phyloP scores from a whole-genome alignment of 1,140 invertebrate genomes.

The Bombus polaris region DNA sequence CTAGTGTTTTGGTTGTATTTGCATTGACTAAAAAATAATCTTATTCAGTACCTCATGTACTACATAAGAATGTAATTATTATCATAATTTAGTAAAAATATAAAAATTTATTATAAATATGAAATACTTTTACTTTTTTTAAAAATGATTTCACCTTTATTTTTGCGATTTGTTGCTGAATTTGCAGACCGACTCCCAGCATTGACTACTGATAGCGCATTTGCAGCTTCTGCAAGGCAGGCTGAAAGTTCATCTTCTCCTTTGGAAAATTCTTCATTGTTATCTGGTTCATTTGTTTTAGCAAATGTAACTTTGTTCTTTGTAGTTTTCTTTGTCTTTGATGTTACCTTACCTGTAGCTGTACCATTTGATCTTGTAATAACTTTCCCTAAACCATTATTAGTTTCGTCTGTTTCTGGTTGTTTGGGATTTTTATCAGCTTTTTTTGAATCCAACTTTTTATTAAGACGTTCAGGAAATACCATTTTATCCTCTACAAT shows the following conservation, averaged over 20 bases:
- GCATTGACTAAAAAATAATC: slow-evolving; percentile 67
- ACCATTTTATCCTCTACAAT: slow-evolving; percentile 36
- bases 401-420: slow-evolving; percentile 51
- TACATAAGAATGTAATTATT: neutral
- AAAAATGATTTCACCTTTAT: slow-evolving; percentile 68
- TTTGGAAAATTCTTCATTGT: slow-evolving; percentile 65
- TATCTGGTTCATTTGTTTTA: slow-evolving; percentile 58
- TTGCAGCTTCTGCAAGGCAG: slow-evolving; percentile 79
- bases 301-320: slow-evolving; percentile 66
- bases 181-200: slow-evolving; percentile 60
- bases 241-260: slow-evolving; percentile 76
- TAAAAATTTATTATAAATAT: neutral
- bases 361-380: slow-evolving; percentile 70
- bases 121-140: slow-evolving; percentile 28
- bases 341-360: slow-evolving; percentile 51
- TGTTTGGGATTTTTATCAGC: slow-evolving; percentile 63
- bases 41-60: slow-evolving; percentile 2
- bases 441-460: slow-evolving; percentile 59
- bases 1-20: slow-evolving; percentile 67
- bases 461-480: slow-evolving; percentile 45
- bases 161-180: slow-evolving; percentile 72
- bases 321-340: slow-evolving; percentile 72
- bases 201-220: slow-evolving; percentile 74
- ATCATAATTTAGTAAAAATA: neutral
- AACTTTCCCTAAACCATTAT: slow-evolving; percentile 58